Evolutionary conservation across 2,797 vertebrate genomes (phyloP).

Genomic region (Sebastes taczanowskii): DNA sequence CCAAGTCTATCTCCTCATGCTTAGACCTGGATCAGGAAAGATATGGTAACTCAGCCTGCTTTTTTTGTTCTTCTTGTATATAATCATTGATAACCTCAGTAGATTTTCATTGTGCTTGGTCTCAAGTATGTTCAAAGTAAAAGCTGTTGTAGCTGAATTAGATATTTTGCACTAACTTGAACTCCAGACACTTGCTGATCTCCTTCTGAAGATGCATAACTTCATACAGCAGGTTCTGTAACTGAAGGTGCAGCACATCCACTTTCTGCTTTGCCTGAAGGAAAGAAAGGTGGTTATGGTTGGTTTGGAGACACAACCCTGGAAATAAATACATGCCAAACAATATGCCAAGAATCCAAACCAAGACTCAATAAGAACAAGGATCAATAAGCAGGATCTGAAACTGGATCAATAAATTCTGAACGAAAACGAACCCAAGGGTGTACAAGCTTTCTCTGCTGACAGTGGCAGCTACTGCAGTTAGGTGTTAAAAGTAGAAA

Average conservation of each 20-base stretch:
- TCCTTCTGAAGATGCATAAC: slow-evolving; percentile 99
- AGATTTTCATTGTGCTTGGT: not conserved
- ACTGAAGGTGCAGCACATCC: slow-evolving; percentile 94
- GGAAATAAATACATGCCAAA: not conserved
- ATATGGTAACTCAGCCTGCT: not conserved
- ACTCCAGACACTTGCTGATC: slow-evolving; percentile 98
- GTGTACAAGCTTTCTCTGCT: not conserved
- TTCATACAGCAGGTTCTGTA: slow-evolving; percentile 98
- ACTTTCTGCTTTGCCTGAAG: slow-evolving; percentile 94
- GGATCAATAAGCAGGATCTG: not conserved
- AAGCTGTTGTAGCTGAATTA: not conserved
- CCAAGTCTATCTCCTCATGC: slow-evolving; percentile 97
- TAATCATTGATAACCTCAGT: not conserved
- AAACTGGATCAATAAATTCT: not conserved
- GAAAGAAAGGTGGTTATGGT: not conserved
- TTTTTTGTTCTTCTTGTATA: not conserved
- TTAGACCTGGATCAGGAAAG: slow-evolving; percentile 86
- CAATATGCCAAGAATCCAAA: not conserved
- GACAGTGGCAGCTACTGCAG: slow-evolving; percentile 24
- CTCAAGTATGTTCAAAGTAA: not conserved
- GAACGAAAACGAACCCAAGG: not conserved
- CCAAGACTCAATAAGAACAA: not conserved
- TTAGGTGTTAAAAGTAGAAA: slow-evolving; percentile 17
- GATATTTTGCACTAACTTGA: slow-evolving; percentile 89
- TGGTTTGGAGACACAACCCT: not conserved